Evolutionary conservation across 2,888 invertebrate genomes (phyloP).

Genomic region (Lymantria monacha): DNA sequence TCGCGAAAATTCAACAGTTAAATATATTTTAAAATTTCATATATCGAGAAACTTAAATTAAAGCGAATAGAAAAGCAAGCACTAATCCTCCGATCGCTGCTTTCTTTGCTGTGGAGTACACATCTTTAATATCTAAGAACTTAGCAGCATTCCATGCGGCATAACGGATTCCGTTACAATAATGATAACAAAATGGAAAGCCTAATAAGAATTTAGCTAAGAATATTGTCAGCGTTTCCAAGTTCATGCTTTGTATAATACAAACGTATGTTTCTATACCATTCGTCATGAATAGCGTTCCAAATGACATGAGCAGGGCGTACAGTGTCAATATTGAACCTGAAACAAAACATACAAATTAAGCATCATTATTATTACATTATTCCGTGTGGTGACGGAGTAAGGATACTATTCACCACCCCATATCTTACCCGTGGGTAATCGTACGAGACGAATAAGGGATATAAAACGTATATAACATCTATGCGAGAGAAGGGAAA

Average conservation of each 20-base stretch:
- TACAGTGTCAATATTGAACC: constrained; percentile 47
- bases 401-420: too few species aligned
- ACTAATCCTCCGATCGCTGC: constrained; percentile 34
- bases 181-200: constrained; percentile 57
- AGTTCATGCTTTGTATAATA: constrained; percentile 59
- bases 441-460: too few species aligned
- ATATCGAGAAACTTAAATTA: constrained; percentile 28
- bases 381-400: background rate
- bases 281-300: constrained; percentile 54
- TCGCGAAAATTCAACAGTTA: background rate
- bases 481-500: too few species aligned
- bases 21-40: background rate
- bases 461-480: too few species aligned
- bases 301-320: constrained; percentile 46
- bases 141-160: constrained; percentile 52
- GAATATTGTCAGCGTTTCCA: constrained; percentile 37
- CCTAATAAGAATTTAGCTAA: constrained; percentile 53
- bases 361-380: background rate
- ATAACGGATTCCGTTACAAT: constrained; percentile 59
- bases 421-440: too few species aligned
- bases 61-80: constrained; percentile 38
- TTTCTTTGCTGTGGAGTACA: constrained; percentile 42
- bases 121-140: constrained; percentile 41
- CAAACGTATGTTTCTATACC: constrained; percentile 61
- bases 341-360: constrained; percentile 31